Percentiles rank a stretch among this genome's conserved stretches.
phyloP scores from a whole-genome alignment of 2,113 vertebrate genomes.

The Rhinopomastus cyanomelas region DNA sequence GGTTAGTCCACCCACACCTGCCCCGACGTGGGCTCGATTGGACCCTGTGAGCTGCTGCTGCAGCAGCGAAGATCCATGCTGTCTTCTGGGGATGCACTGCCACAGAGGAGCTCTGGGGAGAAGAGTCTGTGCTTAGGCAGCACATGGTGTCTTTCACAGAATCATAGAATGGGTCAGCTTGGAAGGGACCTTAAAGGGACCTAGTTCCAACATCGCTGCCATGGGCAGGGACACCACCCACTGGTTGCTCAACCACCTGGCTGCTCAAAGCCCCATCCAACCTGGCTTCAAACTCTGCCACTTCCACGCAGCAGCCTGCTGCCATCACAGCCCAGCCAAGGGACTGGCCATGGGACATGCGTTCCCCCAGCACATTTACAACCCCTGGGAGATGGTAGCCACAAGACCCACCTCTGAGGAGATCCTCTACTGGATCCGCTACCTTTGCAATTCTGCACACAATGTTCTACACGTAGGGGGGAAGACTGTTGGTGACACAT shows the following conservation, averaged over 20 bases:
- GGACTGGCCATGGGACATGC: neutral
- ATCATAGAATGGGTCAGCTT: neutral
- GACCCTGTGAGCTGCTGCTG: neutral
- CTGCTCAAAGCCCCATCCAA: no score
- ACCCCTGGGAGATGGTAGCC: neutral
- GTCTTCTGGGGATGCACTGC: neutral
- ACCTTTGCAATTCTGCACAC: neutral
- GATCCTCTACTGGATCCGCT: fast-evolving
- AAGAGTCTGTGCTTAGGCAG: neutral
- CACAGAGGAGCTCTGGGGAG: fast-evolving
- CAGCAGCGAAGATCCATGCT: no score
- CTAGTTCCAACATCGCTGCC: no score
- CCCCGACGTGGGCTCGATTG: neutral
- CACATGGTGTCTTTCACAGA: fast-evolving
- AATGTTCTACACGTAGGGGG: fast-evolving
- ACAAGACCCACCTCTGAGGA: neutral
- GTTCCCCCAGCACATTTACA: fast-evolving
- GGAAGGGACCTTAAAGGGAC: no score
- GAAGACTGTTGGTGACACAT: neutral
- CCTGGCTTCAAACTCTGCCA: no score
- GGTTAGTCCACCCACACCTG: neutral
- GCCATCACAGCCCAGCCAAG: neutral
- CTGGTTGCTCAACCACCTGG: no score
- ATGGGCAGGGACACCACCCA: no score
- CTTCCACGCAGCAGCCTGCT: no score